A percentile compares a stretch with the other conserved stretches of the same genome.
Evolutionary conservation across 2,888 invertebrate genomes (phyloP).

Genomic region (Anoplius nigerrimus): DNA sequence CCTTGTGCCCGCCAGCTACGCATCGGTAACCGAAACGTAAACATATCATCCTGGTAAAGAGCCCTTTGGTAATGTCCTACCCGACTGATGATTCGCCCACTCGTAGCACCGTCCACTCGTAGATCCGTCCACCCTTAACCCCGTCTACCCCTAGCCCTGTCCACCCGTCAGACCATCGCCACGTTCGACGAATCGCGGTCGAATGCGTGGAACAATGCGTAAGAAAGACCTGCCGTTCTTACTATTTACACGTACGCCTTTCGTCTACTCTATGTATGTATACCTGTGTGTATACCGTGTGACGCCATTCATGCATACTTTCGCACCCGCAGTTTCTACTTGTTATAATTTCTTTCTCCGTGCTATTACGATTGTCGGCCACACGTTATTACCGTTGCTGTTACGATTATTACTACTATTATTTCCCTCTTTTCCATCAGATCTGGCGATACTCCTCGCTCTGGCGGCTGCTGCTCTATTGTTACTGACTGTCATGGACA

Average conservation of each 20-base stretch:
- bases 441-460: constrained; percentile 31
- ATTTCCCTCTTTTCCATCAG: constrained; percentile 32
- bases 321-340: background rate
- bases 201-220: constrained; percentile 21
- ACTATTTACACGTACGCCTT: too few species aligned
- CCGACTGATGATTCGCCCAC: too few species aligned
- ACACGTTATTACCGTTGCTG: constrained; percentile 4
- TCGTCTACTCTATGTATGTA: too few species aligned
- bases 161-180: background rate
- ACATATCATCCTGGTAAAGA: background rate
- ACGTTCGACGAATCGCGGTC: background rate
- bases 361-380: constrained; percentile 30
- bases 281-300: too few species aligned
- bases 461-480: constrained; percentile 55
- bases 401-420: constrained; percentile 29
- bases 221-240: background rate
- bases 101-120: background rate
- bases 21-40: constrained; percentile 38
- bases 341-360: constrained; percentile 18
- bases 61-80: too few species aligned
- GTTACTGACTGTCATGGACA: constrained; percentile 44
- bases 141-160: background rate
- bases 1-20: constrained; percentile 49
- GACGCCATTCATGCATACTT: too few species aligned
- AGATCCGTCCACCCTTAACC: background rate